Conservation (phyloP, 2,888 invertebrate species). For the Sesia bembeciformis region DNA sequence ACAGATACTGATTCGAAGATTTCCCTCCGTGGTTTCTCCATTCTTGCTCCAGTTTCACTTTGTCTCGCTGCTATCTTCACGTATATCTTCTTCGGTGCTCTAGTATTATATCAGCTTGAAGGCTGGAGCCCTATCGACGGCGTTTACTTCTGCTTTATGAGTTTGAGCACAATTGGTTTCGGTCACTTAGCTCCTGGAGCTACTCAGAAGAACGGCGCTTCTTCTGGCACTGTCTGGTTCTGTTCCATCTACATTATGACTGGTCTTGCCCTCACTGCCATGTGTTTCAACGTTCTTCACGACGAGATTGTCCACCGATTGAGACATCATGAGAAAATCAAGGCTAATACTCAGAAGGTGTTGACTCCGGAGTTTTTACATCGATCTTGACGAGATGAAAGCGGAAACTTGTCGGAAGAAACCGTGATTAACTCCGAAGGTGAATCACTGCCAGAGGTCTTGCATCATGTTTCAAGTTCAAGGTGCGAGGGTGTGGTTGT, state of each 20-base stretch:
- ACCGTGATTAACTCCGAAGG: slow-evolving; percentile 56
- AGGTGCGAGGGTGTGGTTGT: slow-evolving; percentile 52
- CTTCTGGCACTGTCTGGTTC: slow-evolving; percentile 87
- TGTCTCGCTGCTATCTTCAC: slow-evolving; percentile 92
- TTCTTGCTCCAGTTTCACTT: slow-evolving; percentile 90
- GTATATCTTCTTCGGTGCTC: slow-evolving; percentile 93
- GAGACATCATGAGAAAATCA: slow-evolving; percentile 74
- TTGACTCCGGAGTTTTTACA: slow-evolving; percentile 60
- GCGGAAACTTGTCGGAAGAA: slow-evolving; percentile 55
- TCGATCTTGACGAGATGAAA: slow-evolving; percentile 66
- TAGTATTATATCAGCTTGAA: slow-evolving; percentile 91
- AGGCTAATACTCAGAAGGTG: slow-evolving; percentile 50
- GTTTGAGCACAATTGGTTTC: slow-evolving; percentile 93
- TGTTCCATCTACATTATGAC: slow-evolving; percentile 92
- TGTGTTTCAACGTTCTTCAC: slow-evolving; percentile 93
- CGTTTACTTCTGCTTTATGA: slow-evolving; percentile 96
- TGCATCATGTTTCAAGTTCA: slow-evolving; percentile 54
- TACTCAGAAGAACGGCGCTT: slow-evolving; percentile 61
- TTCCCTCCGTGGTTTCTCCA: slow-evolving; percentile 82
- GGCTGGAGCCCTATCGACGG: slow-evolving; percentile 95
- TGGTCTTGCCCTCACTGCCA: slow-evolving; percentile 90
- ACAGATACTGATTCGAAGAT: slow-evolving; percentile 80
- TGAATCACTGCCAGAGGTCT: slow-evolving; percentile 61
- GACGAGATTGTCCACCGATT: slow-evolving; percentile 90
- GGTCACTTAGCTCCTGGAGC: slow-evolving; percentile 88